These are phyloP conservation scores for Lasioglossum albipes DNA, from an alignment of 1,140 invertebrate species.

Conservation along the genomic window DNA sequence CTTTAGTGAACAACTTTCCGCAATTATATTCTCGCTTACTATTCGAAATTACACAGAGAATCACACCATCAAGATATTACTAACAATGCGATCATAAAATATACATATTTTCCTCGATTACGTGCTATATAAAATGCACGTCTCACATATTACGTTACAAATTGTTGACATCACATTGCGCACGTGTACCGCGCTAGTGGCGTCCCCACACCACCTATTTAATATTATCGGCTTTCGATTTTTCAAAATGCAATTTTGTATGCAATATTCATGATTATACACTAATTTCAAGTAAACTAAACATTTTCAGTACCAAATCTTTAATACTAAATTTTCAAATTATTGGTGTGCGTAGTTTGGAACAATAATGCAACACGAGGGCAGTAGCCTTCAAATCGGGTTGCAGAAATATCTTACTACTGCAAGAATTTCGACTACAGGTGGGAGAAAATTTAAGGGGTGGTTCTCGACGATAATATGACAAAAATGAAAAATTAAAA, in stretches of 20 bases:
- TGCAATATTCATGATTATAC: neutral
- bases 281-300: neutral
- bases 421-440: too few species aligned
- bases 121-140: constrained; percentile 17
- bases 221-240: neutral
- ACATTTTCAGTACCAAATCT: neutral
- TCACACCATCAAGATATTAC: constrained; percentile 4
- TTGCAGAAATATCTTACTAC: too few species aligned
- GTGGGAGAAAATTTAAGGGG: too few species aligned
- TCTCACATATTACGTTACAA: constrained; percentile 15
- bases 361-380: neutral
- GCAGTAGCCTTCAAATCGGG: neutral
- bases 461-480: too few species aligned
- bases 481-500: too few species aligned
- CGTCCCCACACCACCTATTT: neutral
- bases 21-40: neutral
- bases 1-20: neutral
- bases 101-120: constrained; percentile 18
- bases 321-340: neutral
- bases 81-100: neutral
- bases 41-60: neutral
- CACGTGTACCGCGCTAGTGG: neutral
- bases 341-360: neutral
- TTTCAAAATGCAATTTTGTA: neutral
- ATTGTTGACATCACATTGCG: constrained; percentile 48